Base-by-base conservation (phyloP, 2,888 invertebrate genomes). In the Hypolimnas misippus region DNA sequence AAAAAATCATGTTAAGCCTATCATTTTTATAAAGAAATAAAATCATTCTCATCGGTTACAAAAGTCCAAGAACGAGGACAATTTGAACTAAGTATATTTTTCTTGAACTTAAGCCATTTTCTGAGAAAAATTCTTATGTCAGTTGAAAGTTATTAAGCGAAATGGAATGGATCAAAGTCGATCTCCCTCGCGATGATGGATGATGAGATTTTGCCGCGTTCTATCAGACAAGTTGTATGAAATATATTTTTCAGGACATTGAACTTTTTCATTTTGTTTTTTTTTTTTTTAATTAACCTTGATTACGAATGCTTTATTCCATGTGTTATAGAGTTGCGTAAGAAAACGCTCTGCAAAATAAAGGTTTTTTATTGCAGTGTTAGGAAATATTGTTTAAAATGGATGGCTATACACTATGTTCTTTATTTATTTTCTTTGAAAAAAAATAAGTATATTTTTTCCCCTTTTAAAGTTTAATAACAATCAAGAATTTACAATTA, bases 81-180 rank as follows among this genome's bases (percentile, higher is more conserved):
- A 17, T 42, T 10, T 46, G 6, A 25, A 46, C 21, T 5, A 19
- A 3, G n/a, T n/a, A n/a, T n/a, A n/a, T n/a, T n/a, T 46, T n/a
- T 46, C 46, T 21, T 17, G 25, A n/a, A 14, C n/a, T 51, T 59
- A 16, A 38, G 44, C 21, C 21, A 46, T 44, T 25, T 52, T 59
- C 59, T 44, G 6, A 17, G n/a, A 59, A 35, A 52, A 17, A 29
- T 21, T 52, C 19, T 35, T 19, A 59, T 38, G 53, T 46, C 46
- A 53, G 21, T 33, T 42, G 25, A 46, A 59, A 53, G 14, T 53
- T 59, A 59, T 59, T 35, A 44, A 59, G 17, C 35, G 59, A 46
- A 59, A 59, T 59, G 59, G 35, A 59, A 53, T 35, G 17, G 52
- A 21, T n/a, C 21, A 8, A 25, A 35, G 59, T 53, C 59, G 58